Evolutionary conservation across 1,140 invertebrate genomes (phyloP).

Genomic region (Drosophila persimilis): DNA sequence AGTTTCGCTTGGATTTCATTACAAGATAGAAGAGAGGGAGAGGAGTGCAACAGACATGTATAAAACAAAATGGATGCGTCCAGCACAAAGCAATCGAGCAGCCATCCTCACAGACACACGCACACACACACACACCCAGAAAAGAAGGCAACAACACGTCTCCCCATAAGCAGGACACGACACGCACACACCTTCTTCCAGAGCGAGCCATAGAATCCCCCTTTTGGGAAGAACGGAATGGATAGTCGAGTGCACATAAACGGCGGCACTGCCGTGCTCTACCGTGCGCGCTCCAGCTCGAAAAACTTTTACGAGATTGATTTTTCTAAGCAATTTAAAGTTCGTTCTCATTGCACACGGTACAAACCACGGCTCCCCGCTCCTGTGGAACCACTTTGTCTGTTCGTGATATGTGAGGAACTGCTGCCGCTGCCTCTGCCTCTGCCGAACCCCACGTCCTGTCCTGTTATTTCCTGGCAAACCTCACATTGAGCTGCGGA

Average conservation of each 20-base stretch:
- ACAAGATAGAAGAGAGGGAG: conserved; percentile 1
- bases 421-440: neutral
- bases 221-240: conserved; percentile 5
- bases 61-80: conserved; percentile 58
- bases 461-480: neutral
- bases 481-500: conserved; percentile 23
- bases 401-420: conserved; percentile 38
- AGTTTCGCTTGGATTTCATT: conserved; percentile 44
- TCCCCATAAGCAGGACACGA: conserved; percentile 61
- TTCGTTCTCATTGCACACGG: conserved; percentile 53
- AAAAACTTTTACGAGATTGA: conserved; percentile 79
- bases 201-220: conserved; percentile 1
- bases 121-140: neutral
- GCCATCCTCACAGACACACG: neutral
- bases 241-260: conserved; percentile 62
- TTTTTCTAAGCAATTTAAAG: conserved; percentile 81
- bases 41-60: conserved; percentile 34
- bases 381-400: conserved; percentile 18
- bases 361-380: conserved; percentile 29
- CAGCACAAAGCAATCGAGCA: conserved; percentile 27
- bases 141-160: conserved; percentile 42
- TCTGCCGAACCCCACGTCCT: neutral
- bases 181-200: conserved; percentile 22
- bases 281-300: conserved; percentile 32
- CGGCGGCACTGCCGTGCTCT: conserved; percentile 14